Evolutionary conservation across 1,140 invertebrate genomes (phyloP), one percentile per base, ranked within the genome.

Genomic region (Cydia strobilella): DNA sequence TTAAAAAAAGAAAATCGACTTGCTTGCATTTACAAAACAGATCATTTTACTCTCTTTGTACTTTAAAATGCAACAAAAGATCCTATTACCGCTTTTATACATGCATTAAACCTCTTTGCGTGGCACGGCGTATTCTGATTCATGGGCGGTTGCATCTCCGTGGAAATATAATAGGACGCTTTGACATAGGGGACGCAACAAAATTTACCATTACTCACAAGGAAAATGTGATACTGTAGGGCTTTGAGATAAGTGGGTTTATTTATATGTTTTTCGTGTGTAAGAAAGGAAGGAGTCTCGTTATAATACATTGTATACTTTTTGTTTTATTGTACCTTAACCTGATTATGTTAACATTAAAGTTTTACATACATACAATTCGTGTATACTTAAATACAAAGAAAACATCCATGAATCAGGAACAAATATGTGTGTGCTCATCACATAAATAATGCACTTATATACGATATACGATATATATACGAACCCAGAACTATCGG

Each of bases 31-130:
- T 59, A 0, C 1, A 59, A 59, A 59, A 54, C 51, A 13, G 13
- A 59, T 4, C 54, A 2, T 23, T 59, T 59, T 59, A 12, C 54
- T 59, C 51, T 20, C 51, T 59, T 59, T 59, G 54, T 59, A 7
- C 54, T 23, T 59, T 59, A 12, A 59, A 54, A 23, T 59, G 54
- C 54, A 59, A 20, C 18, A 20, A 0, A 23, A 23, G 20, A 59
- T 59, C 54, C 54, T 23, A 59, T 59, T 59, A 59, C 20, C 54
- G 54, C 20, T 59, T 59, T 59, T 59, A 59, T 59, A 23, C 54
- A 23, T 59, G 54, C 54, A 59, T 59, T 59, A 59, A 59, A 59
- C 20, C 54, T 23, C 54, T 59, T 59, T 23, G 9, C 54, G 18
- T 59, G 10, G 54, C 54, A 20, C 51, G n/a, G 51, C 10, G 42